Percentiles rank a stretch among this genome's conserved stretches.
Conservation (phyloP, 2,888 invertebrate species). For the Empis stercorea region DNA sequence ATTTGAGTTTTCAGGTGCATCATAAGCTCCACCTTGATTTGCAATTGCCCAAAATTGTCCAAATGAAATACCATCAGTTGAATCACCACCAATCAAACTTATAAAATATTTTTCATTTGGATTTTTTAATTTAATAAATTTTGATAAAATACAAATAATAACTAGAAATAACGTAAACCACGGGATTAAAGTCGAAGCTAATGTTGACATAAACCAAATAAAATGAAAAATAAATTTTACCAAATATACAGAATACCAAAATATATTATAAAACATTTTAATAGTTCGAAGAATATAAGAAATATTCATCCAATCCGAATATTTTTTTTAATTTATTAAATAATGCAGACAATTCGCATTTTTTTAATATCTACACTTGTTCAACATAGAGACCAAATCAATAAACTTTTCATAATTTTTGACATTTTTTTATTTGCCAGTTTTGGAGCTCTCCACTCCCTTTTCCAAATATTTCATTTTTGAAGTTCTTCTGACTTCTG, state of each 20-base stretch:
- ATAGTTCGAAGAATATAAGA: constrained; percentile 11
- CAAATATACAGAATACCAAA: constrained; percentile 28
- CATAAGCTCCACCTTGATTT: constrained; percentile 33
- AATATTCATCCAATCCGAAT: constrained; percentile 10
- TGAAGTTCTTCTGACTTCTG: no score
- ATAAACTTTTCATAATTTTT: no score
- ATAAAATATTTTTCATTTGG: constrained; percentile 30
- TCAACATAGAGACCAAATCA: no score
- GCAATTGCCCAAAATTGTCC: constrained; percentile 25
- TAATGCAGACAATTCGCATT: no score
- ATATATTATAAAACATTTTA: constrained; percentile 34
- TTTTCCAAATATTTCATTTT: no score
- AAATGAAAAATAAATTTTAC: constrained; percentile 31
- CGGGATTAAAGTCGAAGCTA: constrained; percentile 30
- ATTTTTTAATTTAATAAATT: constrained; percentile 31
- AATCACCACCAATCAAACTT: constrained; percentile 23
- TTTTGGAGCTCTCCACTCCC: no score
- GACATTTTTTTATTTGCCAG: no score
- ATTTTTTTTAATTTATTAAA: no score
- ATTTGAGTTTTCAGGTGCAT: constrained; percentile 35
- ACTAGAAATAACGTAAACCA: constrained; percentile 31
- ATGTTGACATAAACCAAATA: constrained; percentile 32
- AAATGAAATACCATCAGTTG: constrained; percentile 26
- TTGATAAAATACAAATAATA: constrained; percentile 30
- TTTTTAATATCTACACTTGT: no score